Evolutionary conservation across 2,797 vertebrate species (phyloP).

Genomic region (Phylloscopus collybita): DNA sequence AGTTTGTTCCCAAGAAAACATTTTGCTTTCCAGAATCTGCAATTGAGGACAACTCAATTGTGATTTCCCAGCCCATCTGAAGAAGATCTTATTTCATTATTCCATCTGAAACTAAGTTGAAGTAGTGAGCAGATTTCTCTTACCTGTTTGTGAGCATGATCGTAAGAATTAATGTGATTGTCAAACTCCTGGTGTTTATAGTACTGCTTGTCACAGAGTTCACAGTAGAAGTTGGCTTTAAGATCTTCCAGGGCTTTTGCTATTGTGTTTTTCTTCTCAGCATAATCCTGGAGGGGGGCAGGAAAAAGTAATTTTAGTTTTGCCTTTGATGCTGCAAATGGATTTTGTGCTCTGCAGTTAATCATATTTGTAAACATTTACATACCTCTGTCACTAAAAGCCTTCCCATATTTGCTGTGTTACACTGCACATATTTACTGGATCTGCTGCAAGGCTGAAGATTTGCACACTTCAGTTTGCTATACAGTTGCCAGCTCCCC

Average conservation of each 20-base stretch:
- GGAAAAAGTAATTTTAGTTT: conserved; percentile 57
- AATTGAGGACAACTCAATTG: background rate
- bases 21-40: background rate
- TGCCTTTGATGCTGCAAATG: conserved; percentile 1
- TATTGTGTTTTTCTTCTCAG: conserved; percentile 87
- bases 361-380: conserved; percentile 62
- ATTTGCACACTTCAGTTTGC: conserved; percentile 40
- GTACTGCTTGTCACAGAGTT: conserved; percentile 97
- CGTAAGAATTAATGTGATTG: conserved; percentile 99
- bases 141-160: conserved; percentile 98
- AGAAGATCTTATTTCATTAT: background rate
- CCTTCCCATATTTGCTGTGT: conserved; percentile 16
- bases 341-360: conserved; percentile 40
- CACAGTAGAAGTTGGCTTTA: conserved; percentile 93
- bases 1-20: background rate
- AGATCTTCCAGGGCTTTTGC: conserved; percentile 87
- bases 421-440: conserved; percentile 14
- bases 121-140: background rate
- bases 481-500: background rate
- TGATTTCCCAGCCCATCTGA: background rate
- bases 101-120: background rate
- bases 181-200: conserved; percentile 96
- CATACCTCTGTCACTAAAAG: conserved; percentile 24
- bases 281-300: conserved; percentile 79
- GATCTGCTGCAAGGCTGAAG: background rate